These are phyloP conservation scores for Heterotilapia buettikoferi DNA, from an alignment of 2,113 vertebrate species.

Conservation along the genomic window DNA sequence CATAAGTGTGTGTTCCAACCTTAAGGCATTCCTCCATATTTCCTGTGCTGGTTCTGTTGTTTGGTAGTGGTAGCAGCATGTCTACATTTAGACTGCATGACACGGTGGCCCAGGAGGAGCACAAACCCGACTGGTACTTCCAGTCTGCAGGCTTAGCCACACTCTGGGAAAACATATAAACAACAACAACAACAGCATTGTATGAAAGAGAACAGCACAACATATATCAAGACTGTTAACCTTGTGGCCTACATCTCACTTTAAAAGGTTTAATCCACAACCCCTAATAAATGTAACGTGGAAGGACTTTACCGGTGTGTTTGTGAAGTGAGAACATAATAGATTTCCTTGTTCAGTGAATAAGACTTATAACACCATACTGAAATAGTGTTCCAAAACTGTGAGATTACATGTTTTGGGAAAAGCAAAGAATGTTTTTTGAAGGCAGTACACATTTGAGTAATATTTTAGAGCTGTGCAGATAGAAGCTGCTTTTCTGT, in stretches of 20 bases:
- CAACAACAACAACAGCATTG: background rate
- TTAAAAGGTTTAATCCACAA: background rate
- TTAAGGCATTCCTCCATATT: conserved; percentile 76
- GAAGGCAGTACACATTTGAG: background rate
- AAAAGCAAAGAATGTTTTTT: background rate
- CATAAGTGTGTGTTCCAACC: conserved; percentile 56
- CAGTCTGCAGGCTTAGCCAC: conserved; percentile 89
- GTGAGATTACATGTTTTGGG: background rate
- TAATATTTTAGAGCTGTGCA: background rate
- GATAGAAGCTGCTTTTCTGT: background rate
- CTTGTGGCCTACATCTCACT: background rate
- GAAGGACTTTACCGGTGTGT: background rate
- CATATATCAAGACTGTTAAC: background rate
- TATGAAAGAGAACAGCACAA: background rate
- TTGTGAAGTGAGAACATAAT: background rate
- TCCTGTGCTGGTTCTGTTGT: conserved; percentile 46
- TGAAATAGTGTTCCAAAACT: background rate
- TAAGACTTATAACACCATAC: background rate
- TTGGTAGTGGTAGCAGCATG: conserved; percentile 78
- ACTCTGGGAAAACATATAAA: conserved; percentile 66
- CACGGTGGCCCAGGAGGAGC: conserved; percentile 79
- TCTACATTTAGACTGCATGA: conserved; percentile 81
- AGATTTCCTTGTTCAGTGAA: background rate
- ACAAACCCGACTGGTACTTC: conserved; percentile 85
- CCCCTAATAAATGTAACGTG: background rate